Percentiles rank a stretch among this genome's conserved stretches.
These are phyloP conservation scores for Turritopsis rubra DNA, from an alignment of 30 jellyfish, hydroid and myxozoan species.

Conservation along the genomic window DNA sequence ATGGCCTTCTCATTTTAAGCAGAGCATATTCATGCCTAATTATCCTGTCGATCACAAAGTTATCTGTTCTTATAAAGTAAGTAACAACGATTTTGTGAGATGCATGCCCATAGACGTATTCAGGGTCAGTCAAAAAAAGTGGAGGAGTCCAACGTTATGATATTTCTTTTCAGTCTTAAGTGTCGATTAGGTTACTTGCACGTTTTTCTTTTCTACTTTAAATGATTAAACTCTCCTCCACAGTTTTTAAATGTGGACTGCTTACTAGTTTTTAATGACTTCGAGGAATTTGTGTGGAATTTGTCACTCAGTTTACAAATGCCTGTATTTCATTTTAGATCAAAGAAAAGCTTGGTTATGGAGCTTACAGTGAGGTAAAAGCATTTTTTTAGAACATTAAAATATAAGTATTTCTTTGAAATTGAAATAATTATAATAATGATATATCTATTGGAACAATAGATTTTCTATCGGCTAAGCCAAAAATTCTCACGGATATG, in stretches of 20 bases:
- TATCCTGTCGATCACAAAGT: not conserved
- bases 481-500: too few species aligned
- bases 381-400: not conserved
- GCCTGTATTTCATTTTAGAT: not conserved
- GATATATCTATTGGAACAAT: too few species aligned
- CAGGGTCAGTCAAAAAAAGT: not conserved
- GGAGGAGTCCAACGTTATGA: not conserved
- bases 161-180: not conserved
- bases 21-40: conserved; percentile 6
- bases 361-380: not conserved
- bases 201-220: not conserved
- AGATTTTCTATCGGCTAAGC: too few species aligned
- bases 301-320: not conserved
- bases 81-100: too few species aligned
- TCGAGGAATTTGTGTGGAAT: not conserved
- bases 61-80: not conserved
- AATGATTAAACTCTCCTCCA: not conserved
- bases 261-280: not conserved
- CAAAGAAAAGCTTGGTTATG: not conserved
- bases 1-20: conserved; percentile 5
- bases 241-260: not conserved
- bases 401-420: too few species aligned
- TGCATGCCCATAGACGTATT: not conserved
- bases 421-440: too few species aligned
- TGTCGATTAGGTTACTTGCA: not conserved